These are phyloP conservation scores for Branchellion lobata DNA, from an alignment of 2,888 invertebrate genomes.

Conservation along the genomic window DNA sequence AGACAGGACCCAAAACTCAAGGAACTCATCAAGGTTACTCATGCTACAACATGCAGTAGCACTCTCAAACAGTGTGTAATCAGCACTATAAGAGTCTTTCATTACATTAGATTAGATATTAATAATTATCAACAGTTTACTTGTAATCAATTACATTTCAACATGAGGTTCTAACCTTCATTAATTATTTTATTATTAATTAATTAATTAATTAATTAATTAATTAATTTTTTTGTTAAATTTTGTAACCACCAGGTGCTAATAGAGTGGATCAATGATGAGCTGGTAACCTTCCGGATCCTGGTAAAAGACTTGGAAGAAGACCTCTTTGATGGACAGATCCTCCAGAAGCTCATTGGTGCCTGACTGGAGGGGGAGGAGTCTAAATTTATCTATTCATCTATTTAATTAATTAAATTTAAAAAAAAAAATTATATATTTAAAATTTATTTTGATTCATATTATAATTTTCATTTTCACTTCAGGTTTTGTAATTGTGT, in stretches of 20 bases:
- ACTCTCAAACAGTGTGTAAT: too few species aligned
- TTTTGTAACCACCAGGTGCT: constrained; percentile 67
- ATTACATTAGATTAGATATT: too few species aligned
- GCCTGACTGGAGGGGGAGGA: constrained; percentile 25
- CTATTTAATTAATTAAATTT: neutral
- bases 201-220: neutral
- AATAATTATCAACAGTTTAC: too few species aligned
- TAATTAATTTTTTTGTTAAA: too few species aligned
- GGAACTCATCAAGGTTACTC: constrained; percentile 72
- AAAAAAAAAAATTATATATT: neutral
- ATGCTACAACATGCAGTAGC: too few species aligned
- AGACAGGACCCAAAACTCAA: constrained; percentile 81
- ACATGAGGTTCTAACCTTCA: too few species aligned
- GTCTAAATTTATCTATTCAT: neutral
- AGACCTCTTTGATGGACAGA: constrained; percentile 96
- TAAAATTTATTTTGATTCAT: constrained; percentile 7
- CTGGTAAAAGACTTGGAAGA: constrained; percentile 94
- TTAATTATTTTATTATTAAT: too few species aligned
- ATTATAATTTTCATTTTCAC: neutral
- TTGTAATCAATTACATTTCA: too few species aligned
- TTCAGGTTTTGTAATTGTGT: neutral
- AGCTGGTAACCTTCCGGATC: constrained; percentile 89
- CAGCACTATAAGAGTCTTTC: too few species aligned
- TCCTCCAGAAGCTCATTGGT: constrained; percentile 71
- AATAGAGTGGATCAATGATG: constrained; percentile 98